Evolutionary conservation across 2,113 vertebrate genomes (phyloP).

Genomic region (Pitta sordida): DNA sequence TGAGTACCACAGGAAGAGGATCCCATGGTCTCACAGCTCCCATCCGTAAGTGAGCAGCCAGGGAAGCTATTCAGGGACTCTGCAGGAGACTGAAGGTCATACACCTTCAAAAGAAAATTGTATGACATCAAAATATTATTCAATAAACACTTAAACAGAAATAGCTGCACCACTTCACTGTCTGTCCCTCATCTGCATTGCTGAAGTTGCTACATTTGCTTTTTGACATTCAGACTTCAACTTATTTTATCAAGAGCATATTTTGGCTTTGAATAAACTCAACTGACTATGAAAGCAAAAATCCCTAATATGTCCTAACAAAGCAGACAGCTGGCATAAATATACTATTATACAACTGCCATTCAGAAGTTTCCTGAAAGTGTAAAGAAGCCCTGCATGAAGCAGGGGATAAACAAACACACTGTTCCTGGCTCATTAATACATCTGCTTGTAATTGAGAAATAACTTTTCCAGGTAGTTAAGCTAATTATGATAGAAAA

Average conservation of each 20-base stretch:
- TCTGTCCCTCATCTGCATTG: background rate
- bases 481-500: background rate
- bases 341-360: background rate
- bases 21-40: conserved; percentile 83
- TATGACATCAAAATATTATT: background rate
- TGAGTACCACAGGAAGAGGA: conserved; percentile 80
- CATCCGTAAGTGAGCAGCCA: conserved; percentile 79
- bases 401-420: background rate
- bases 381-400: background rate
- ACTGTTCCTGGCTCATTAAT: background rate
- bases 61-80: conserved; percentile 83
- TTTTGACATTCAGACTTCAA: background rate
- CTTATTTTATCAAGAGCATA: background rate
- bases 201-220: background rate
- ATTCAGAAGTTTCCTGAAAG: background rate
- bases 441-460: background rate
- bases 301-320: background rate
- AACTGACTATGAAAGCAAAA: background rate
- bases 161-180: background rate
- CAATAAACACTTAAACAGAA: background rate
- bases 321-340: conserved; percentile 11
- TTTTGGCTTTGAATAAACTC: background rate
- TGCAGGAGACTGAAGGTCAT: conserved; percentile 82
- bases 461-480: background rate
- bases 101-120: conserved; percentile 63